phyloP scores from a whole-genome alignment of 1,140 invertebrate species.

The Sarcophaga bullata region DNA sequence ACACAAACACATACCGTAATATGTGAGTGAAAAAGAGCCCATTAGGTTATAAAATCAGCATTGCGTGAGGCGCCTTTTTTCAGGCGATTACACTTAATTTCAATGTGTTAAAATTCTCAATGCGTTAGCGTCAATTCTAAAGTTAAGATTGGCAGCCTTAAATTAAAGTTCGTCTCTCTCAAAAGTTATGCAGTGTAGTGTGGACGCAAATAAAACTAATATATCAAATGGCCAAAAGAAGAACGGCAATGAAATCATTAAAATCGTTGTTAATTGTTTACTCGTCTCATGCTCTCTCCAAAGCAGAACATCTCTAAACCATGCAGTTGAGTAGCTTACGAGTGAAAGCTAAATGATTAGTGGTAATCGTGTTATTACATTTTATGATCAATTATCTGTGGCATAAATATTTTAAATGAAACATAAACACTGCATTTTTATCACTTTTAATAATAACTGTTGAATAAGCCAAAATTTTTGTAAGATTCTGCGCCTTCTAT shows the following conservation, averaged over 20 bases:
- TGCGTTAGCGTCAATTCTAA: slow-evolving; percentile 57
- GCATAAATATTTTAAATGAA: too few relatives aligned
- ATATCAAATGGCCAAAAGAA: slow-evolving; percentile 34
- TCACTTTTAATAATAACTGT: too few relatives aligned
- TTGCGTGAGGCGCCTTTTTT: slow-evolving; percentile 58
- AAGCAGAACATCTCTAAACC: too few relatives aligned
- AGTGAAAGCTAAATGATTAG: too few relatives aligned
- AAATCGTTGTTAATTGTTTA: slow-evolving; percentile 57
- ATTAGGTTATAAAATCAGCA: slow-evolving; percentile 34
- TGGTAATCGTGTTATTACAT: too few relatives aligned
- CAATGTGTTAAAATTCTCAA: slow-evolving; percentile 64
- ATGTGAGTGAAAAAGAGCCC: slow-evolving; percentile 8
- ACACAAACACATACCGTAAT: background rate
- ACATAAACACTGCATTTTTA: too few relatives aligned
- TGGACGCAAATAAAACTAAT: slow-evolving; percentile 55
- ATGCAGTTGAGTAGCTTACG: too few relatives aligned
- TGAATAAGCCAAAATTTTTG: too few relatives aligned
- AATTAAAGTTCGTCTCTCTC: background rate
- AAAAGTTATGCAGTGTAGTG: slow-evolving; percentile 22
- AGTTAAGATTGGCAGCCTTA: slow-evolving; percentile 56
- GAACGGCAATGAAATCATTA: slow-evolving; percentile 65
- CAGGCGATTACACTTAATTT: slow-evolving; percentile 53
- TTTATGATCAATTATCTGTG: too few relatives aligned
- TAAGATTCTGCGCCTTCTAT: too few relatives aligned
- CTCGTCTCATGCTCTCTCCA: background rate